phyloP scores from a whole-genome alignment of 2,797 vertebrate genomes.

The Psittacula derbiana region DNA sequence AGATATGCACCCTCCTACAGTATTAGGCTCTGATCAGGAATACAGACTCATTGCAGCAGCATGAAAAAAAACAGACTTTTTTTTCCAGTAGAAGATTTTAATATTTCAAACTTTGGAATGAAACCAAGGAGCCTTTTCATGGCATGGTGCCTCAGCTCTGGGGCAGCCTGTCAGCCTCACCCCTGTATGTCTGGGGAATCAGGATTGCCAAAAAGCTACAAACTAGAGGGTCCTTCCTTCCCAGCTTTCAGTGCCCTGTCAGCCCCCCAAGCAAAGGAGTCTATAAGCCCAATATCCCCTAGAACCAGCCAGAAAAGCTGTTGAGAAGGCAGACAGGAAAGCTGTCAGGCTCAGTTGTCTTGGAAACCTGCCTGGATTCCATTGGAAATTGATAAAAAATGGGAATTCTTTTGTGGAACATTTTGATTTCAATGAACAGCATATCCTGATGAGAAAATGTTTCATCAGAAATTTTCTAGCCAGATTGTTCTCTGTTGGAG shows the following conservation, averaged over 20 bases:
- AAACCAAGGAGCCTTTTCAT: background rate
- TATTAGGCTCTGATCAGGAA: background rate
- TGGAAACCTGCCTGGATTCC: conserved; percentile 44
- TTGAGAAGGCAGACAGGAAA: conserved; percentile 9
- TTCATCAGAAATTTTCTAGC: background rate
- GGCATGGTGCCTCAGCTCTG: background rate
- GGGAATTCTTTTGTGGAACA: conserved; percentile 31
- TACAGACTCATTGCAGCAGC: background rate
- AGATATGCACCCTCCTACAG: background rate
- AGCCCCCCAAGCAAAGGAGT: background rate
- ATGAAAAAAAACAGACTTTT: background rate
- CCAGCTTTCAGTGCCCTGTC: background rate
- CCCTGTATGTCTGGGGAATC: background rate
- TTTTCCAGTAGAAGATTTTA: background rate
- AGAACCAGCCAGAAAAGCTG: background rate
- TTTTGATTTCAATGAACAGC: conserved; percentile 17
- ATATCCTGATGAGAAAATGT: conserved; percentile 6
- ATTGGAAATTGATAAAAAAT: conserved; percentile 42
- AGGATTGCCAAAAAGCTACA: background rate
- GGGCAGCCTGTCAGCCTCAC: background rate
- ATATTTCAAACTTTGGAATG: background rate
- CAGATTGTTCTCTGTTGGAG: background rate
- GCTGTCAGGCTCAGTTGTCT: background rate
- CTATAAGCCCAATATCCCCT: background rate
- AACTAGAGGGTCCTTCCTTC: background rate